Evolutionary conservation across 1,140 invertebrate species (phyloP), one percentile per base, ranked within the genome.

Genomic region (Zaprionus kolodkinae): DNA sequence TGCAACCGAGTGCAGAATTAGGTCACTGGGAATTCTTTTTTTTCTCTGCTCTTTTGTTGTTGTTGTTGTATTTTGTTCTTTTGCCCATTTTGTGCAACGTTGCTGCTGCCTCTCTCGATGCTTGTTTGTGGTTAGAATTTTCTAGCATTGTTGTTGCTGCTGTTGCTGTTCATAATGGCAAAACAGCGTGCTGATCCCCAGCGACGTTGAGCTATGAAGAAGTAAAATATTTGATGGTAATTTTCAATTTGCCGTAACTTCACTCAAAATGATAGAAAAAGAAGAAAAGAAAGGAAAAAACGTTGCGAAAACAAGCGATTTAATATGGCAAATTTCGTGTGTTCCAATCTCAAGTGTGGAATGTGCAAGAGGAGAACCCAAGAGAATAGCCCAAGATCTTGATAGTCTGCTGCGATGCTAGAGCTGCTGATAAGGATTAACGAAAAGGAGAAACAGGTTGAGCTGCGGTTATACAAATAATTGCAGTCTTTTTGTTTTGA

Each of bases 21-120:
- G 83, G 83, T 86, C 82, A 85, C 82, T 85, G 82, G 82, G 82
- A 85, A 85, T 85, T 86, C 75, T 85, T 85, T 81, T 78, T 60
- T 66, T 76, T 52, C 21, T 71, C 36, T 72, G 48, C 48, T 50
- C 40, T 52, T 52, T 61, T 77, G 43, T 76, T 77, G 64, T 73
- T 73, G 69, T 79, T 69, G 40, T 54, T 45, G 57, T 45, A 54
- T 50, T 50, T 38, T 86, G 66, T 77, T 85, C 65, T 74, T 74
- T 74, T 75, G 60, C 56, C 65, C 61, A 76, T 78, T 78, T 78
- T 78, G 63, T 73, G 71, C 70, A 83, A 76, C 72, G 72, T 68
- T 75, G 43, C 43, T 76, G 68, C 60, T 68, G 75, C 12, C 68
- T 13, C 40, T 72, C 35, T 71, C 30, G 55, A 66, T 56, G 66